Evolutionary conservation across 2,113 vertebrate genomes (phyloP), one percentile per base, ranked within the genome.

Genomic region (Cichladusa arquata): DNA sequence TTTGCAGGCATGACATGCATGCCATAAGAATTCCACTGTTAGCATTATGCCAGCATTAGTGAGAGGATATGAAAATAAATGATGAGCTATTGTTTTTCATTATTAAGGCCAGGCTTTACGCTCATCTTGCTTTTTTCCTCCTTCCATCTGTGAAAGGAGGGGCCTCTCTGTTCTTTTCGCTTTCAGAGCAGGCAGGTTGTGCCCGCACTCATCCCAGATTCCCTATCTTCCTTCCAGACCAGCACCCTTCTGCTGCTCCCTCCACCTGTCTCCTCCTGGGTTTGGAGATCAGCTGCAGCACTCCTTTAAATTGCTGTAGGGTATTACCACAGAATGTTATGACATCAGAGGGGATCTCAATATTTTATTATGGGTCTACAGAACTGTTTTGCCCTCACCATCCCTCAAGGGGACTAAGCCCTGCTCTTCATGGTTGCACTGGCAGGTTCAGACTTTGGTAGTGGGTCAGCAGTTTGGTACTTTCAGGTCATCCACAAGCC

Each of bases 1-100:
- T 96, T 96, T 96, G 92, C 93, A 95, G 88, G 86, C 94, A 92
- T 97, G 94, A 93, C 93, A 94, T 95, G 94, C 85, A 94, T 95
- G 92, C 90, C 94, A 11, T 92, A 95, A 88, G 92, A 96, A 97
- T 94, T 94, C 92, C 90, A 36, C 93, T 88, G 92, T 88, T 96
- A 96, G 94, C 94, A 93, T 96, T 96, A 96, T 95, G 92, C 85
- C 93, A 81, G 82, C 90, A 88, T 95, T 96, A 96, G 90, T 13
- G 6, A 95, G 76, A 72, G 90, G 90, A 90, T 96, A 88, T 94
- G 95, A 96, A 96, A 96, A 95, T 96, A 96, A 97, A 94, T 92
- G 82, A 94, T 92, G 90, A 97, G 86, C 65, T 94, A 90, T 96
- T 96, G 92, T 94, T 96, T 96, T 92, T 95, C 69, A 50, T 95